Percentiles rank a stretch among this genome's conserved stretches.
phyloP scores from a whole-genome alignment of 2,113 vertebrate species.

The Tinamus guttatus region DNA sequence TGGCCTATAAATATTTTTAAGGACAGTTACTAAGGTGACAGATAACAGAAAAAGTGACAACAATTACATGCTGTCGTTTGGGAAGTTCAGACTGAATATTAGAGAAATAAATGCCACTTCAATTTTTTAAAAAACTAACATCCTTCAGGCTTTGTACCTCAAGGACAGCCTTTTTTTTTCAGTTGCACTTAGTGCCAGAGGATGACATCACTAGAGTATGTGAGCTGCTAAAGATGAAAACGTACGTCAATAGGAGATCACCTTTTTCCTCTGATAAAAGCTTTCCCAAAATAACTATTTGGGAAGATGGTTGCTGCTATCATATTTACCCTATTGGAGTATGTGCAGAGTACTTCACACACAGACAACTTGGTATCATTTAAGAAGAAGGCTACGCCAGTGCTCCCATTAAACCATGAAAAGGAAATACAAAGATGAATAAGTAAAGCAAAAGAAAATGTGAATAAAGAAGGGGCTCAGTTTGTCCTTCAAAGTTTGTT shows the following conservation, averaged over 20 bases:
- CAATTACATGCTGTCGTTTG: not conserved
- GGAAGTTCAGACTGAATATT: not conserved
- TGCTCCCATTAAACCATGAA: not conserved
- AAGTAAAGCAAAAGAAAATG: not conserved
- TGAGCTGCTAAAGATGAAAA: not conserved
- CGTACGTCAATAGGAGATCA: not conserved
- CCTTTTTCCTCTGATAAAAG: not conserved
- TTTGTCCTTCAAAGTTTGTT: too few species aligned
- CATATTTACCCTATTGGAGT: not conserved
- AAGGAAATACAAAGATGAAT: not conserved
- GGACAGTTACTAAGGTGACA: not conserved
- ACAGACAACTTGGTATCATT: not conserved
- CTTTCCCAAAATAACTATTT: not conserved
- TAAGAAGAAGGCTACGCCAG: not conserved
- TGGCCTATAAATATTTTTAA: not conserved
- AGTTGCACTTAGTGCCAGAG: not conserved
- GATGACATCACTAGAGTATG: not conserved
- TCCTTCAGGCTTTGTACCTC: not conserved
- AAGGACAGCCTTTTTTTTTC: not conserved
- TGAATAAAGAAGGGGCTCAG: not conserved
- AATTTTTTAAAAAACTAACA: not conserved
- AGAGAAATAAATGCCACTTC: not conserved
- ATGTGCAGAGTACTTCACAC: not conserved
- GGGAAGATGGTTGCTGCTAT: not conserved
- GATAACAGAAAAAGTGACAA: not conserved